Evolutionary conservation across 2,888 invertebrate species (phyloP).

Genomic region (Invenusta paracnida): DNA sequence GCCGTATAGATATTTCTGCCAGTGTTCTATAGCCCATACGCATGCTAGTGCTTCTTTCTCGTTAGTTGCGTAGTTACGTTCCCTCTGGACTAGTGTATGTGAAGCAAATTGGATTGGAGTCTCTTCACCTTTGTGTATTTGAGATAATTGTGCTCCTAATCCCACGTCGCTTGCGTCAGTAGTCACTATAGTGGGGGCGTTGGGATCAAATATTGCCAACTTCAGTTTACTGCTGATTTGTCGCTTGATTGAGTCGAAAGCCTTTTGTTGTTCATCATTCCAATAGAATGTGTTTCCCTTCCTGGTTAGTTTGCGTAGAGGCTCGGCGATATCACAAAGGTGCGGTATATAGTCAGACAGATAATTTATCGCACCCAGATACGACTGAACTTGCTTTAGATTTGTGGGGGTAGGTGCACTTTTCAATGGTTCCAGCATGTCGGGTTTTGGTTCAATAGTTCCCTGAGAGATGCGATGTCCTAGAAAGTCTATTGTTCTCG

Average conservation of each 20-base stretch:
- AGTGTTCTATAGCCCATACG: not conserved
- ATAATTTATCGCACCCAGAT: not conserved
- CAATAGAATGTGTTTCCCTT: not conserved
- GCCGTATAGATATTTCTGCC: not conserved
- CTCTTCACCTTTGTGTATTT: not conserved
- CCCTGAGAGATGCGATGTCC: not conserved
- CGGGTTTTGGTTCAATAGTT: not conserved
- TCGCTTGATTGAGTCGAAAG: not conserved
- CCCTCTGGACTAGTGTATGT: not conserved
- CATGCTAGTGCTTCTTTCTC: not conserved
- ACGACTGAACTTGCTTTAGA: not conserved
- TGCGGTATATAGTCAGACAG: not conserved
- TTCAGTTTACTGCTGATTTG: not conserved
- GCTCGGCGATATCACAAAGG: not conserved
- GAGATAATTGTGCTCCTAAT: not conserved
- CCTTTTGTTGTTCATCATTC: not conserved
- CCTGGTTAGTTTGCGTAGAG: not conserved
- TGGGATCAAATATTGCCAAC: not conserved
- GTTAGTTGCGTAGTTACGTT: not conserved
- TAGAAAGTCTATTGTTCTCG: not conserved
- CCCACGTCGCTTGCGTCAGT: not conserved
- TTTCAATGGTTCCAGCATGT: not conserved
- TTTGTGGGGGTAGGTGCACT: not conserved
- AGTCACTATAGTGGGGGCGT: not conserved
- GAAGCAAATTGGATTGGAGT: not conserved